phyloP scores from a whole-genome alignment of 2,113 vertebrate species.

The Stegostoma tigrinum region DNA sequence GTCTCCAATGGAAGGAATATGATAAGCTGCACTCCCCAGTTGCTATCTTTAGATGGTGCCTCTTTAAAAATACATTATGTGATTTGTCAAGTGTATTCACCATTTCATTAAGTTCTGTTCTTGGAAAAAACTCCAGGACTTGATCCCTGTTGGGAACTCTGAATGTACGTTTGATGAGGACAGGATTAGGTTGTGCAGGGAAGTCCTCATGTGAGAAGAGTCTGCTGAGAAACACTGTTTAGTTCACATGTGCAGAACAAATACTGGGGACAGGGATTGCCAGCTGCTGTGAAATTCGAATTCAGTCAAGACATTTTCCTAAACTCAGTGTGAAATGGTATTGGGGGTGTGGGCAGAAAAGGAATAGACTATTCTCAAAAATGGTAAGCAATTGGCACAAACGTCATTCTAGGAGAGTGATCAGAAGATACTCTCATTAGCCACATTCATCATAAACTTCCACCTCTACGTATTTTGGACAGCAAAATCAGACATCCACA shows the following conservation, averaged over 20 bases:
- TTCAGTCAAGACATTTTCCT: neutral
- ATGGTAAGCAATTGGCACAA: neutral
- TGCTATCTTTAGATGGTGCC: neutral
- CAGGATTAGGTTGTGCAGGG: neutral
- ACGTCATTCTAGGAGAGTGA: neutral
- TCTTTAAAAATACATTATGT: constrained; percentile 18
- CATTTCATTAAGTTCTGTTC: neutral
- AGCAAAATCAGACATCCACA: neutral
- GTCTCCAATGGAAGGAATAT: neutral
- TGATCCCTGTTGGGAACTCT: neutral
- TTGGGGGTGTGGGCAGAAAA: neutral
- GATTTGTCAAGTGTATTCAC: neutral
- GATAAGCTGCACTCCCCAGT: neutral
- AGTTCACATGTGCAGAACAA: neutral
- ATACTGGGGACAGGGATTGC: neutral
- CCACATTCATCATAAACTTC: neutral
- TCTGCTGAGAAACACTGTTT: neutral
- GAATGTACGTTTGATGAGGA: neutral
- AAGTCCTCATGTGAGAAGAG: neutral
- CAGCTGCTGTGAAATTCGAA: neutral
- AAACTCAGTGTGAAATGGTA: neutral
- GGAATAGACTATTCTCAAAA: neutral
- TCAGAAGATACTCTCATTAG: neutral
- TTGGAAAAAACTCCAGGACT: neutral
- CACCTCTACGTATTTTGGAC: neutral